Base-by-base conservation (phyloP, 35 echinoderm and acorn worm genomes). In the Stichopus chloronotus region DNA sequence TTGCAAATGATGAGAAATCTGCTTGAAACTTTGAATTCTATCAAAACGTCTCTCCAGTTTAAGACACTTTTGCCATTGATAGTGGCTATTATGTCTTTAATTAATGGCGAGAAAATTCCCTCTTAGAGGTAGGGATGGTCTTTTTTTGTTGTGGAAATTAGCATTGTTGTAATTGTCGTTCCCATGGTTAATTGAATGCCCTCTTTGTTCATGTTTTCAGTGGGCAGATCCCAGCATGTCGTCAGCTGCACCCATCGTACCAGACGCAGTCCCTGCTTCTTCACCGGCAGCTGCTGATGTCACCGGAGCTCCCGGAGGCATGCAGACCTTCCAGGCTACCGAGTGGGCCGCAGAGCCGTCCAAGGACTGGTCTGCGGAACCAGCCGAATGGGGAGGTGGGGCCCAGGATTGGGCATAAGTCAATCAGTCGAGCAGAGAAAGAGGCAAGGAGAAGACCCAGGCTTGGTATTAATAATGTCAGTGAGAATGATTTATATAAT, bases 351-450 rank as follows among this genome's bases (percentile, higher is more conserved):
- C 59, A 7, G 86, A 79, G 6, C 72, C 88, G 7, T 52, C 87
- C 24, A 92, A 98, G 6, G 94, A 95, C 82, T 95, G 94, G 94
- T 95, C 94, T 16, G 72, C 92, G 0, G 63, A 68, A 54, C 87
- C 93, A 7, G 63, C 81, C 23, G 58, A 11, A n/a, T 77, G 58
- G 74, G 53, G 54, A 58, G 82, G 82, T 17, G 82, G 43, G 16
- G 58, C 85, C 59, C 91, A 93, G 72, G 91, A 94, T 24, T 96
- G 92, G 92, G 69, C 79, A 54, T 59, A 56, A 90, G 53, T 59
- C 88, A 30, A 57, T n/a, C 12, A 43, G 30, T 43, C 30, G 0
- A 43, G 30, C 30, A 43, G 30, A 43, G 30, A 43, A 3, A 74
- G 14, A 74, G 69, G 17, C 6, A 7, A 20, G 8, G 59, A 10